A percentile compares a stretch with the other conserved stretches of the same genome.
These are phyloP conservation scores for Sebastes kiyomatsui DNA, from an alignment of 2,797 vertebrate genomes.

Conservation along the genomic window DNA sequence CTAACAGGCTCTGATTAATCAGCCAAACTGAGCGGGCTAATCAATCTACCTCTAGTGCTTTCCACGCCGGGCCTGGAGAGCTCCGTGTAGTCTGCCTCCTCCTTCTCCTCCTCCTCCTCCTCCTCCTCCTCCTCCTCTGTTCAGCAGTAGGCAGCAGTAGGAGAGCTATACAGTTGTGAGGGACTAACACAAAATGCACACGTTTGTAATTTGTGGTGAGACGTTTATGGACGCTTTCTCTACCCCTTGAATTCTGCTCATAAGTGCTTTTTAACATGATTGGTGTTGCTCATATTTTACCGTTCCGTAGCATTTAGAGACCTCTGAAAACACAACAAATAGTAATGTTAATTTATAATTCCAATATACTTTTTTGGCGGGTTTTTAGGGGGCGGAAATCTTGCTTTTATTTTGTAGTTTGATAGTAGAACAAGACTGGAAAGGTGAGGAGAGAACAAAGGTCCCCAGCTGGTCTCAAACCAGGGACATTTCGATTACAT, in stretches of 20 bases:
- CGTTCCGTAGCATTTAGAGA: background rate
- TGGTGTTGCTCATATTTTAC: background rate
- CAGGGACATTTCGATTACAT: background rate
- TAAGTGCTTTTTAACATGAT: background rate
- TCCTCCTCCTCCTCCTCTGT: constrained; percentile 8
- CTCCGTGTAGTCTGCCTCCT: constrained; percentile 29
- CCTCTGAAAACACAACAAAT: background rate
- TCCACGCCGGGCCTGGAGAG: constrained; percentile 49
- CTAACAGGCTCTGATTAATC: constrained; percentile 75
- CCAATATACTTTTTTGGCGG: too few relatives aligned
- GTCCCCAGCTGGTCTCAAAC: background rate
- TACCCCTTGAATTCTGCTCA: background rate
- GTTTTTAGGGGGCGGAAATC: too few relatives aligned
- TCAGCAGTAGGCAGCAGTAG: constrained; percentile 5
- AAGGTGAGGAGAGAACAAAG: background rate
- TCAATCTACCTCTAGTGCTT: constrained; percentile 74
- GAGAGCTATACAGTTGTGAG: constrained; percentile 25
- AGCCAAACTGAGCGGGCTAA: constrained; percentile 72
- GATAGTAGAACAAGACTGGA: background rate
- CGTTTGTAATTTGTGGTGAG: background rate
- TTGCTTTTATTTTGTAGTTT: background rate
- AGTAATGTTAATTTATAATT: background rate
- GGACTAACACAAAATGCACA: constrained; percentile 21
- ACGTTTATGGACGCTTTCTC: background rate
- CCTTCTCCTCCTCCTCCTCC: constrained; percentile 3